Conservation (phyloP, 2,113 vertebrate species). For the Stercorarius parasiticus region DNA sequence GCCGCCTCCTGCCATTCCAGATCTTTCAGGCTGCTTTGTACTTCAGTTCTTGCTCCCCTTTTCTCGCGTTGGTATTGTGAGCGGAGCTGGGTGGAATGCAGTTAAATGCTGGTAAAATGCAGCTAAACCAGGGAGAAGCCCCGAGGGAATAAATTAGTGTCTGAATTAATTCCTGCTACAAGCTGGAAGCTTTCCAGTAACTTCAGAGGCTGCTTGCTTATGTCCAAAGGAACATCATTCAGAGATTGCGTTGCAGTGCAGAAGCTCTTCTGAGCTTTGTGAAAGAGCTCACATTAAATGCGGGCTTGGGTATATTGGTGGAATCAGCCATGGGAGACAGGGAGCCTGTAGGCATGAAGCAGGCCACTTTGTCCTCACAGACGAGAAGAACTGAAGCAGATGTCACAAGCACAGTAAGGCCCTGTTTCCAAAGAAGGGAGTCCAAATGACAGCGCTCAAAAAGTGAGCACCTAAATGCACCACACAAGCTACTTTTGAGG, state of each 20-base stretch:
- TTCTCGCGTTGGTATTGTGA: background rate
- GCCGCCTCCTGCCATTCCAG: background rate
- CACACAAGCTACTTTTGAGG: background rate
- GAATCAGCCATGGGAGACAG: background rate
- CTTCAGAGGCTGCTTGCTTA: background rate
- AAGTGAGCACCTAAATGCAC: background rate
- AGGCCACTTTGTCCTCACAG: background rate
- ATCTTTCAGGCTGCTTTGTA: background rate
- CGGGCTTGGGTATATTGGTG: background rate
- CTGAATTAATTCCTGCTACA: conserved; percentile 1
- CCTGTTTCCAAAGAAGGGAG: background rate
- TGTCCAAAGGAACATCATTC: background rate
- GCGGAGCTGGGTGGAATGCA: background rate
- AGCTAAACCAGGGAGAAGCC: background rate
- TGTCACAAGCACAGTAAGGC: background rate
- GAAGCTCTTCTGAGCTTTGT: background rate
- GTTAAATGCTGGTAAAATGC: background rate
- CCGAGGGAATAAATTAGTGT: background rate
- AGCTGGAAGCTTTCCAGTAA: background rate
- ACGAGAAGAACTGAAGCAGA: background rate
- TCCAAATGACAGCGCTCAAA: background rate
- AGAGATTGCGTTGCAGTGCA: background rate
- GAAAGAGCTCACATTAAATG: background rate
- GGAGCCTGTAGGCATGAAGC: accelerated
- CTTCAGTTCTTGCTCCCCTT: background rate